A percentile compares a stretch with the other conserved stretches of the same genome.
phyloP scores from a whole-genome alignment of 1,140 invertebrate species.

The Arion vulgaris region DNA sequence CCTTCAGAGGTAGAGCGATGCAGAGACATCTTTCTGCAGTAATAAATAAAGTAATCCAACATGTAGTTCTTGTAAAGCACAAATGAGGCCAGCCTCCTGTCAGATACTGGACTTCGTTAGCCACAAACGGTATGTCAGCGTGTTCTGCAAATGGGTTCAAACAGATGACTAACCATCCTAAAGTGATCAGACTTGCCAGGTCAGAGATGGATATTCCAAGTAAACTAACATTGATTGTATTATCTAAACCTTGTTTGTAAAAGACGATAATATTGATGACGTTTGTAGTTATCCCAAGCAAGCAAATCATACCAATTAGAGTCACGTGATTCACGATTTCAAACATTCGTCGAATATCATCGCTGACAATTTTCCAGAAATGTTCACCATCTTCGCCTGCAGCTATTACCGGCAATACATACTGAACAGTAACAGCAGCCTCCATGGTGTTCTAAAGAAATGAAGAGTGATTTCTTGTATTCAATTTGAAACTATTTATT shows the following conservation, averaged over 20 bases:
- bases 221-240: not conserved
- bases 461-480: too few species aligned
- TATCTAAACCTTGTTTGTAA: not conserved
- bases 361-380: not conserved
- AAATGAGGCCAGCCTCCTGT: not conserved
- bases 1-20: not conserved
- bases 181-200: not conserved
- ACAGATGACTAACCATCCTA: not conserved
- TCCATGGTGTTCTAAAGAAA: too few species aligned
- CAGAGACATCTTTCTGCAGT: constrained; percentile 7
- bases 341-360: not conserved
- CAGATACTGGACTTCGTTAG: not conserved
- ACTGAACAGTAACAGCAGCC: too few species aligned
- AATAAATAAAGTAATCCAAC: not conserved
- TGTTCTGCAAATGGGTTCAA: not conserved
- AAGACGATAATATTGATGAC: not conserved
- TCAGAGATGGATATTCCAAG: not conserved
- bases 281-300: not conserved
- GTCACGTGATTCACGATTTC: not conserved
- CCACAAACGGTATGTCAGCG: not conserved
- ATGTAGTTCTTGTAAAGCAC: not conserved
- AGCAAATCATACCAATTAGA: not conserved
- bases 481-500: too few species aligned
- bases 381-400: too few species aligned
- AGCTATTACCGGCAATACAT: too few species aligned